phyloP scores from a whole-genome alignment of 1,140 invertebrate species.

The Ceratina australensis region DNA sequence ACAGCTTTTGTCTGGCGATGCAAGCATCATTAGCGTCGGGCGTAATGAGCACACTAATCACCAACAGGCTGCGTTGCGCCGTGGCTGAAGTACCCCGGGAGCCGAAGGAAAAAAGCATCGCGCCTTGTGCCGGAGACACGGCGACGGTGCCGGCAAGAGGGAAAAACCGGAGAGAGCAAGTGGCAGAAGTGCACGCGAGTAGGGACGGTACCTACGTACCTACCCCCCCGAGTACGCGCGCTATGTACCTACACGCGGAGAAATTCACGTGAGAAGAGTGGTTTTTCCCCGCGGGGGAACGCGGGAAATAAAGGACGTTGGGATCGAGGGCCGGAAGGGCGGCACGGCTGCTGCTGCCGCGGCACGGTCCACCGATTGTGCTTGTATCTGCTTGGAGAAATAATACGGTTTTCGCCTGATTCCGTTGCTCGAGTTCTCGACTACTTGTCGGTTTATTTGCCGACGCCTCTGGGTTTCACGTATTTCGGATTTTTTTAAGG shows the following conservation, averaged over 20 bases:
- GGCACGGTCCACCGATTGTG: too few relatives aligned
- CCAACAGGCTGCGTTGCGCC: slow-evolving; percentile 65
- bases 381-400: too few relatives aligned
- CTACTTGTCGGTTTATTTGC: too few relatives aligned
- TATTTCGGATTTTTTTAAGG: too few relatives aligned
- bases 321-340: background rate
- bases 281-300: slow-evolving; percentile 20
- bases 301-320: slow-evolving; percentile 16
- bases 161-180: slow-evolving; percentile 59
- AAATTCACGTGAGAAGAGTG: slow-evolving; percentile 39
- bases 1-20: slow-evolving; percentile 71
- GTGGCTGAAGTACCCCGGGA: slow-evolving; percentile 48
- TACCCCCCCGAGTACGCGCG: slow-evolving; percentile 31
- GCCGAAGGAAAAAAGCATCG: slow-evolving; percentile 49
- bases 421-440: too few relatives aligned
- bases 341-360: background rate
- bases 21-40: slow-evolving; percentile 76
- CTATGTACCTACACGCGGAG: slow-evolving; percentile 19
- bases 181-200: slow-evolving; percentile 50
- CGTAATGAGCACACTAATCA: slow-evolving; percentile 78
- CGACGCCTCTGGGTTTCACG: too few relatives aligned
- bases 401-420: too few relatives aligned
- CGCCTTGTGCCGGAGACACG: slow-evolving; percentile 48
- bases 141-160: slow-evolving; percentile 53
- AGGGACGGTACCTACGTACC: too few relatives aligned